Base-by-base conservation (phyloP, 2,797 vertebrate species). In the Chromobotia macracanthus region DNA sequence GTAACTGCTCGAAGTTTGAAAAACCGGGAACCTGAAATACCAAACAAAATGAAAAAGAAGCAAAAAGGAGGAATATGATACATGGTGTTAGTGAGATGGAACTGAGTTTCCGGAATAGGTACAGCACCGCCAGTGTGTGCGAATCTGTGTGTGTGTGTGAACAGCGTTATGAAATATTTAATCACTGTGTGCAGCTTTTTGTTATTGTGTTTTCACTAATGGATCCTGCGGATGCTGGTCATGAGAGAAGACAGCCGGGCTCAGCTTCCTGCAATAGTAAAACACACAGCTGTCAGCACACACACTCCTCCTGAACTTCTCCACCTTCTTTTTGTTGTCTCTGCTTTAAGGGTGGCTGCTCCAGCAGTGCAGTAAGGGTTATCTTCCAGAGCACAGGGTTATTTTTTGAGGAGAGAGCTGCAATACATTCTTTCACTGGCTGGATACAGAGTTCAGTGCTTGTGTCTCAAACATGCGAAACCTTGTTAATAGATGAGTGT, bases 131-230 rank as follows among this genome's bases (percentile, higher is more conserved):
- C 19, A 67, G 35, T 38, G 19, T 69, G 8, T 15, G 25, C 18
- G 51, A 23, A 28, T 21, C 11, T 13, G 41, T 55, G 16, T 72
- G 19, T 21, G 15, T 74, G 46, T 70, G 23, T 71, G 65, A 66
- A 58, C 64, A 85, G 76, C 15, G 5, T 81, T 77, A 88, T 89
- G 80, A 90, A 91, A 87, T 88, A 90, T 90, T 90, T 79, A 89
- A 86, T 81, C 51, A 79, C 72, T 82, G 76, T 86, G 82, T 86
- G 83, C 88, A 87, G 83, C 78, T 74, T 80, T 81, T 82, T 84
- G 79, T 86, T 84, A 87, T 85, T 79, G 84, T 86, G 18, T 23
- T 11, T 83, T 75, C 81, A 86, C 86, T 90, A 87, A 88, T 86
- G 83, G 82, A 73, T 72, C 38, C 69, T 56, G 63, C 1, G 48